phyloP scores from a whole-genome alignment of 2,888 invertebrate genomes.

The Aelia acuminata region DNA sequence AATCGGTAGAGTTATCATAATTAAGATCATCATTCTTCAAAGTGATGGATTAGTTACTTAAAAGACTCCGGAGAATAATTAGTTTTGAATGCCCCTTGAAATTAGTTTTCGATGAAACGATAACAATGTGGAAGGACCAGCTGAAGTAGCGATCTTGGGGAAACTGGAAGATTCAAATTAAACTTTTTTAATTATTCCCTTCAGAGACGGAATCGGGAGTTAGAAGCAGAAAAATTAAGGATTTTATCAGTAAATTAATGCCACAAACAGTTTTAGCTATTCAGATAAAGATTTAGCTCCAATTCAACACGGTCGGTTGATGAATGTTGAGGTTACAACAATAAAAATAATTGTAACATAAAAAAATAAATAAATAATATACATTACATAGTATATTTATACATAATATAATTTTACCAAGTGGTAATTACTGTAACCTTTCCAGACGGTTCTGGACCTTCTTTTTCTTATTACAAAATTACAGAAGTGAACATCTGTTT shows the following conservation, averaged over 20 bases:
- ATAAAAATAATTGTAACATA: no score
- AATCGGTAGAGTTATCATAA: background rate
- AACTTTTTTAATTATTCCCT: slow-evolving; percentile 37
- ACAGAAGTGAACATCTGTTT: no score
- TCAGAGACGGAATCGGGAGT: background rate
- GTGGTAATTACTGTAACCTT: no score
- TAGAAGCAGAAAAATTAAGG: background rate
- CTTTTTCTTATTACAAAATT: no score
- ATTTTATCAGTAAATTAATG: slow-evolving; percentile 31
- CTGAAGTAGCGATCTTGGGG: background rate
- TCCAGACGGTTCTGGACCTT: no score
- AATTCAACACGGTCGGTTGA: background rate
- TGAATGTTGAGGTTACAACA: no score
- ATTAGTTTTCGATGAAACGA: background rate
- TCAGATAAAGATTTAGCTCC: background rate
- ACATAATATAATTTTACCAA: no score
- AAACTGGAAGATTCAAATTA: background rate
- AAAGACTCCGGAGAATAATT: background rate
- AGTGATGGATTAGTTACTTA: background rate
- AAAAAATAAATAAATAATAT: no score
- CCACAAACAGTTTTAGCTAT: background rate
- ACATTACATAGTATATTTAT: no score
- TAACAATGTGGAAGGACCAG: background rate
- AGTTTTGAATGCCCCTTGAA: background rate
- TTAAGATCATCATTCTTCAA: background rate